phyloP scores from a whole-genome alignment of 2,888 invertebrate species.

The Lacanobia wlatinum region DNA sequence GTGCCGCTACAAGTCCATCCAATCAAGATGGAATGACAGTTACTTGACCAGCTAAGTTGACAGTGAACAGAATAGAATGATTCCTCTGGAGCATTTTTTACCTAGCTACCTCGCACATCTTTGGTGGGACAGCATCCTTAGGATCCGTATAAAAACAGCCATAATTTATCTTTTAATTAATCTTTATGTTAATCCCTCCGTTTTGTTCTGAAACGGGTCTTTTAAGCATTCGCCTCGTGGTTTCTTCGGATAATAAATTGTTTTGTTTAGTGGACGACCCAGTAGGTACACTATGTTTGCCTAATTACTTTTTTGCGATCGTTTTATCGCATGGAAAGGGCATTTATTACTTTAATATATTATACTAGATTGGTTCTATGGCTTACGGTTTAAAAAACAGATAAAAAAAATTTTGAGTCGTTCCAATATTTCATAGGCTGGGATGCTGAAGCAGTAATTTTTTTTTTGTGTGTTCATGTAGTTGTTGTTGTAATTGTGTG shows the following conservation, averaged over 20 bases:
- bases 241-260: constrained; percentile 33
- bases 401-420: no score
- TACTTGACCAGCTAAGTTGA: no score
- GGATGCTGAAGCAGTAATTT: no score
- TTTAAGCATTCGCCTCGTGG: constrained; percentile 22
- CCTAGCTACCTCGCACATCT: not conserved
- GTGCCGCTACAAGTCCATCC: no score
- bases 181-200: constrained; percentile 48
- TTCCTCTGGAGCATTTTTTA: no score
- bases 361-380: not conserved
- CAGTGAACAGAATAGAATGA: no score
- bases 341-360: not conserved
- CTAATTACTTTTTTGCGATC: constrained; percentile 6
- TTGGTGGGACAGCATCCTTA: not conserved
- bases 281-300: constrained; percentile 1
- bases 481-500: no score
- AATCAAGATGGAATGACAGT: no score
- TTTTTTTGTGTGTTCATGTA: no score
- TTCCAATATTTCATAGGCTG: no score
- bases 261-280: constrained; percentile 12
- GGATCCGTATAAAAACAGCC: constrained; percentile 26
- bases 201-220: constrained; percentile 32
- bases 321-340: not conserved
- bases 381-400: not conserved
- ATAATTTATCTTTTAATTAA: constrained; percentile 62